A percentile compares a stretch with the other conserved stretches of the same genome.
phyloP scores from a whole-genome alignment of 2,113 vertebrate species.

The Pygoscelis antarcticus region DNA sequence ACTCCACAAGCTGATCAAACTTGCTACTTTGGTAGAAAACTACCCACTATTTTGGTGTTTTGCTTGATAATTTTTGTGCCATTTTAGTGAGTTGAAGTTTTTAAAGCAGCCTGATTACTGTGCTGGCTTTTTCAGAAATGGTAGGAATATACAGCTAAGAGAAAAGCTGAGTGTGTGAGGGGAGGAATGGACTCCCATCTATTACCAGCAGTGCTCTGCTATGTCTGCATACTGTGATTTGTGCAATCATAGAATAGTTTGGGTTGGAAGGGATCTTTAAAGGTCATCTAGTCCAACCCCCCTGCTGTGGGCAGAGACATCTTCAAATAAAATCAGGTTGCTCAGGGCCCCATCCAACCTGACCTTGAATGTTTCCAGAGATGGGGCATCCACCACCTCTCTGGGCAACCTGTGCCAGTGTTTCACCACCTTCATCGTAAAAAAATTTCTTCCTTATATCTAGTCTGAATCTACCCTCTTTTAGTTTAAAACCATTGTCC shows the following conservation, averaged over 20 bases:
- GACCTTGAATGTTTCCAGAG: not conserved
- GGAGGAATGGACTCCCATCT: not conserved
- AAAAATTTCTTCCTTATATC: not conserved
- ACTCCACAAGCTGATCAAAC: not conserved
- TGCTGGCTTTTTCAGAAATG: not conserved
- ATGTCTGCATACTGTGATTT: not conserved
- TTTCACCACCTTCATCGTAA: not conserved
- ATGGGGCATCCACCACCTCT: not conserved
- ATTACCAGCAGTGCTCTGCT: not conserved
- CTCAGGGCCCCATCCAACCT: not conserved
- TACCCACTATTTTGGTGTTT: not conserved
- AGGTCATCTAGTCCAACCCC: not conserved
- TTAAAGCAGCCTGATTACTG: not conserved
- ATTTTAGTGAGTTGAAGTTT: not conserved
- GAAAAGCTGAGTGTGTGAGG: not conserved
- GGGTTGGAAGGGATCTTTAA: not conserved
- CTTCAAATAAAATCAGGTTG: not conserved
- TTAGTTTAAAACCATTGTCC: not conserved
- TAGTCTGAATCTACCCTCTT: not conserved
- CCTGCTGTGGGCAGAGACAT: not conserved
- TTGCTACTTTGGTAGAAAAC: not conserved
- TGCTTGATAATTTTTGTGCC: not conserved
- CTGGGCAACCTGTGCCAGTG: not conserved
- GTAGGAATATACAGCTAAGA: not conserved
- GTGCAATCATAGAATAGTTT: not conserved